Evolutionary conservation across 2,888 invertebrate species (phyloP).

Genomic region (Crematogaster levior): DNA sequence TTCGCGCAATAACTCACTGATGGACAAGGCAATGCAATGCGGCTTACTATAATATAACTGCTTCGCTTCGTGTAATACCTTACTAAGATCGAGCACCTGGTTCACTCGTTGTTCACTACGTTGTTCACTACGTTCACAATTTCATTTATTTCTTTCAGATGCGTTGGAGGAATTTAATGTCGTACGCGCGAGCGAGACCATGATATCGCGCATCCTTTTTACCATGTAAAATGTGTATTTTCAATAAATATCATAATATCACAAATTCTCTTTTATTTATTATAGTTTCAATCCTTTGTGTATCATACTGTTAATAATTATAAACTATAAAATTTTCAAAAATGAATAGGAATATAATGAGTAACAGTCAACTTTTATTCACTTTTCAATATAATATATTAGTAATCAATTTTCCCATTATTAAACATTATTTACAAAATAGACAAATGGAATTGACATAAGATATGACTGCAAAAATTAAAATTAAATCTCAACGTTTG

Average conservation of each 20-base stretch:
- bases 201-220: constrained; percentile 70
- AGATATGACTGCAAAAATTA: neutral
- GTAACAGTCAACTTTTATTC: neutral
- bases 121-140: constrained; percentile 43
- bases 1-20: constrained; percentile 59
- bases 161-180: constrained; percentile 57
- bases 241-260: constrained; percentile 74
- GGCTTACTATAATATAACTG: constrained; percentile 67
- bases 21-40: constrained; percentile 66
- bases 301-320: neutral
- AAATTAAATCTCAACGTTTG: neutral
- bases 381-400: neutral
- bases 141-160: constrained; percentile 72
- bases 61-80: constrained; percentile 65
- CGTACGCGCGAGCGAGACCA: constrained; percentile 51
- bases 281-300: too few species aligned
- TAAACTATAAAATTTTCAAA: neutral
- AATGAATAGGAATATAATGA: neutral
- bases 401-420: neutral
- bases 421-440: constrained; percentile 25
- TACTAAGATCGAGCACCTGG: constrained; percentile 63
- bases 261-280: constrained; percentile 30
- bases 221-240: constrained; percentile 73
- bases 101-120: constrained; percentile 65
- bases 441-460: neutral